Conservation (phyloP, 53 echinoderm and acorn worm genomes). For the Paracentrotus lividus region DNA sequence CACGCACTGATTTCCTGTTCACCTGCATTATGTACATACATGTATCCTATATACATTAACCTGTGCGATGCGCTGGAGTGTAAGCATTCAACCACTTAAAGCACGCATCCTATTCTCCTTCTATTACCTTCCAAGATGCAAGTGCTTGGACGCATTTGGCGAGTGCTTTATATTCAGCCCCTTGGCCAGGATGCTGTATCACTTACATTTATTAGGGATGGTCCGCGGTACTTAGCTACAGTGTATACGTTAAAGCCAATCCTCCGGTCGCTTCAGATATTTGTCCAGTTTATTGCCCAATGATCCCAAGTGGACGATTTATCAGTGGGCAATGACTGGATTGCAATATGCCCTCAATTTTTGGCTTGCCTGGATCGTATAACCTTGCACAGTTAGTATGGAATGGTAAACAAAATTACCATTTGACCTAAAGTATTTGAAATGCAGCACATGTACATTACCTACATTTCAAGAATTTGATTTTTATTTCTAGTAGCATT, state of each 20-base stretch:
- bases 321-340: not conserved
- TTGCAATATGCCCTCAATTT: not conserved
- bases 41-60: not conserved
- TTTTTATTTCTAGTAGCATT: no score
- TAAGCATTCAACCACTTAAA: conserved; percentile 14
- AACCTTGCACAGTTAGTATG: not conserved
- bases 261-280: not conserved
- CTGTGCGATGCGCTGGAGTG: not conserved
- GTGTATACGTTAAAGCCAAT: not conserved
- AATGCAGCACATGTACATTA: no score
- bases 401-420: not conserved
- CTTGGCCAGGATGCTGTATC: not conserved
- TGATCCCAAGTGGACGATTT: conserved; percentile 1
- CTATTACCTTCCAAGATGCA: not conserved
- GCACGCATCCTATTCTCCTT: conserved; percentile 1
- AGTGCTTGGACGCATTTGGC: conserved; percentile 14
- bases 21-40: conserved; percentile 24
- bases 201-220: conserved; percentile 41
- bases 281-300: conserved; percentile 22
- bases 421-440: not conserved
- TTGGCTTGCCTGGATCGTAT: not conserved
- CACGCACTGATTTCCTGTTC: conserved; percentile 14
- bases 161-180: conserved; percentile 36
- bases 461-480: no score
- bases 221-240: not conserved